Evolutionary conservation across 1,140 invertebrate genomes (phyloP).

Genomic region (Drosophila lacertosa): DNA sequence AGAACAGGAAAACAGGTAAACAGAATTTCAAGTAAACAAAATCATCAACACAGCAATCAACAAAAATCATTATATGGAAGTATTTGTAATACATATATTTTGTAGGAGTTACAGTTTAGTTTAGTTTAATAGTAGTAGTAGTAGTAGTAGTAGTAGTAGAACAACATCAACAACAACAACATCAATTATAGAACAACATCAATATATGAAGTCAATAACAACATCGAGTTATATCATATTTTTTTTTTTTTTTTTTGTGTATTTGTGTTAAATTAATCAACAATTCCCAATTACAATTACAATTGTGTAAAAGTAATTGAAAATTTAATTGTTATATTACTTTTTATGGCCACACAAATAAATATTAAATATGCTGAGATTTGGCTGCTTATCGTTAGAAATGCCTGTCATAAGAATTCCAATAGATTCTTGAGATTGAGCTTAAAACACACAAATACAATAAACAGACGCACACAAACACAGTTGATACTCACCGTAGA

Average conservation of each 20-base stretch:
- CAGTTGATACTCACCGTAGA: constrained; percentile 30
- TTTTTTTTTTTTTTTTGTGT: constrained; percentile 14
- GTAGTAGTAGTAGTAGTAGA: constrained; percentile 65
- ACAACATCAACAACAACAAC: constrained; percentile 79
- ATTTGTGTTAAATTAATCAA: constrained; percentile 11
- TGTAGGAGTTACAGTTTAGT: constrained; percentile 37
- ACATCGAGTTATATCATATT: constrained; percentile 61
- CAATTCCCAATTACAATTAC: constrained; percentile 21
- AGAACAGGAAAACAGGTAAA: constrained; percentile 30
- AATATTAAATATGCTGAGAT: constrained; percentile 3
- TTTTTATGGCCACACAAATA: background rate
- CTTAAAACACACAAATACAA: constrained; percentile 21
- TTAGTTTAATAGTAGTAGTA: constrained; percentile 32
- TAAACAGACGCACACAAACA: constrained; percentile 33
- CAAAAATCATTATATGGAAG: constrained; percentile 60
- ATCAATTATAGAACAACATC: constrained; percentile 76
- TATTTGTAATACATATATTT: constrained; percentile 44
- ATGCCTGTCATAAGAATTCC: constrained; percentile 3
- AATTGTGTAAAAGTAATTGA: constrained; percentile 9
- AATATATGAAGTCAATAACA: constrained; percentile 74
- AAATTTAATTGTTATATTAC: background rate
- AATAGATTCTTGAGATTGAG: constrained; percentile 6
- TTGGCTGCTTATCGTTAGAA: background rate
- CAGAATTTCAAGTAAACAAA: constrained; percentile 21
- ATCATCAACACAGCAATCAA: constrained; percentile 54